Percentiles rank a stretch among this genome's conserved stretches.
These are phyloP conservation scores for Adelges cooleyi DNA, from an alignment of 1,140 invertebrate species.

Conservation along the genomic window DNA sequence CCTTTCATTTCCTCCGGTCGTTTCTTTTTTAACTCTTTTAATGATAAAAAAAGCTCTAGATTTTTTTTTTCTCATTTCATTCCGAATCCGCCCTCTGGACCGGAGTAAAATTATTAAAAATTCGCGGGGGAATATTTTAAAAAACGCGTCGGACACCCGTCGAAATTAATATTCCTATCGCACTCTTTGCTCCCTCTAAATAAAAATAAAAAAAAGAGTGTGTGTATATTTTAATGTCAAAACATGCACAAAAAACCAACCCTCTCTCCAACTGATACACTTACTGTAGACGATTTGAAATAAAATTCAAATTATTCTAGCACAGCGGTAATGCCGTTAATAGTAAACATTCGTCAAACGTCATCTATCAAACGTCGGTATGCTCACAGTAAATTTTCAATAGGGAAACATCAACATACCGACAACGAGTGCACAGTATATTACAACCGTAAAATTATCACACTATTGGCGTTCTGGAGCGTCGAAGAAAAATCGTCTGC, in stretches of 20 bases:
- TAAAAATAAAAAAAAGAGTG: not conserved
- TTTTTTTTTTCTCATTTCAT: not conserved
- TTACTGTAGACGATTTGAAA: conserved; percentile 13
- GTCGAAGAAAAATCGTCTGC: too few species aligned
- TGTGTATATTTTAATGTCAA: not conserved
- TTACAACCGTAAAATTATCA: too few species aligned
- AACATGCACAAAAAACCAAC: conserved; percentile 17
- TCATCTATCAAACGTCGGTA: too few species aligned
- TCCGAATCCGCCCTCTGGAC: not conserved
- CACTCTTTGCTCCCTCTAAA: not conserved
- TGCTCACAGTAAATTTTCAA: too few species aligned
- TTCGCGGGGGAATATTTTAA: conserved; percentile 25
- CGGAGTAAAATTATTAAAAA: conserved; percentile 23
- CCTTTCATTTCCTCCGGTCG: conserved; percentile 13
- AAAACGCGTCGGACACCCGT: not conserved
- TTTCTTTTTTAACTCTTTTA: conserved; percentile 26
- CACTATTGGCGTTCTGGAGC: too few species aligned
- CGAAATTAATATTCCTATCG: conserved; percentile 25
- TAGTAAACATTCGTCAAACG: too few species aligned
- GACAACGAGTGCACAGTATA: too few species aligned
- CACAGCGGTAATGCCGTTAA: too few species aligned
- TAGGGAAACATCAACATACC: too few species aligned
- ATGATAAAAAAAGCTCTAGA: conserved; percentile 15
- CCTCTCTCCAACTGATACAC: conserved; percentile 2
- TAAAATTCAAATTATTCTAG: not conserved